Evolutionary conservation across 2,113 vertebrate species (phyloP).

Genomic region (Chaetorhynchus papuensis): DNA sequence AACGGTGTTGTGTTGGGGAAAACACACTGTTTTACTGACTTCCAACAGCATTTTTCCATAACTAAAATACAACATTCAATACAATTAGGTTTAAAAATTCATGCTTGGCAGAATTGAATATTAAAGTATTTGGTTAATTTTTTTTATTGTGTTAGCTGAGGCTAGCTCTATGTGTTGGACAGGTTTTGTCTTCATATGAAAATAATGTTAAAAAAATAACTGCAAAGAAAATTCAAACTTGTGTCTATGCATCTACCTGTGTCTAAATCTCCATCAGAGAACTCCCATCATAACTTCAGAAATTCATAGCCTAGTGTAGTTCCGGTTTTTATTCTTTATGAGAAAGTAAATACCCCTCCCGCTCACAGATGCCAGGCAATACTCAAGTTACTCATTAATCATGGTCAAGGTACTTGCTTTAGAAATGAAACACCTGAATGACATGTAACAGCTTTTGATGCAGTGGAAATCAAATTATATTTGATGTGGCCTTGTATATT

Average conservation of each 20-base stretch:
- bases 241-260: background rate
- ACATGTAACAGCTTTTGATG: background rate
- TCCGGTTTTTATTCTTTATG: background rate
- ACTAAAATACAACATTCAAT: slow-evolving; percentile 5
- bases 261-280: background rate
- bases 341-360: background rate
- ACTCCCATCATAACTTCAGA: background rate
- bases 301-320: background rate
- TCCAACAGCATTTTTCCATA: slow-evolving; percentile 1
- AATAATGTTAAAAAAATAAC: background rate
- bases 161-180: background rate
- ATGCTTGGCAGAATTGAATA: background rate
- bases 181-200: background rate
- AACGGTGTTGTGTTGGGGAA: slow-evolving; percentile 1
- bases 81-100: slow-evolving; percentile 19
- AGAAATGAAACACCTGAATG: background rate
- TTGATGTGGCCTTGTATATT: background rate
- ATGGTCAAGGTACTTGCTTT: background rate
- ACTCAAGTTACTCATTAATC: background rate
- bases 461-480: background rate
- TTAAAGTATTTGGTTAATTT: background rate
- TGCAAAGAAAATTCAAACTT: background rate
- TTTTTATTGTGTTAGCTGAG: background rate
- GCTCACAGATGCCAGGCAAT: background rate
- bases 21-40: slow-evolving; percentile 38